Percentiles rank a stretch among this genome's conserved stretches.
phyloP scores from a whole-genome alignment of 2,797 vertebrate genomes.

The Poeciliopsis paucimaculata region DNA sequence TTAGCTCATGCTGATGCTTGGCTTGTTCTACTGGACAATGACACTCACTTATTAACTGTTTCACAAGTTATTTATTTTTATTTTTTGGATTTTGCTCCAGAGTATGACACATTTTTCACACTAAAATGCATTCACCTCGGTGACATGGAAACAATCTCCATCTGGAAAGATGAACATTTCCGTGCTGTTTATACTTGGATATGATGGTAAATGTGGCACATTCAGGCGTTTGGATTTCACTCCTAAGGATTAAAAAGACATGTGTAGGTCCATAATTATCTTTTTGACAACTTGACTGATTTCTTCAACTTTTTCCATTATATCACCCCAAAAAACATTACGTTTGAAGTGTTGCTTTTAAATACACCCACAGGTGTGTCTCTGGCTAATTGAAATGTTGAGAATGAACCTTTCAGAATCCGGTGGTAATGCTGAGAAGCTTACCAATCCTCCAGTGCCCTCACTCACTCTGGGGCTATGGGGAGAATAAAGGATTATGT shows the following conservation, averaged over 20 bases:
- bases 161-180: not conserved
- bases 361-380: not conserved
- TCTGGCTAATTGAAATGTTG: not conserved
- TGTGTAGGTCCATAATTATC: not conserved
- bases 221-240: not conserved
- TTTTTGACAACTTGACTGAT: not conserved
- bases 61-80: too few species aligned
- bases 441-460: not conserved
- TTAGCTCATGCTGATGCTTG: not conserved
- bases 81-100: not conserved
- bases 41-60: not conserved
- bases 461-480: conserved; percentile 3
- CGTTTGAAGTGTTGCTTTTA: not conserved
- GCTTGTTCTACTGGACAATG: not conserved
- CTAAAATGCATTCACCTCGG: not conserved
- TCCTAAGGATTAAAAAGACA: not conserved
- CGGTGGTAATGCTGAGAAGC: not conserved
- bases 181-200: not conserved
- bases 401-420: not conserved
- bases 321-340: not conserved
- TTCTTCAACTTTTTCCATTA: not conserved
- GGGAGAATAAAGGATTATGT: conserved; percentile 42
- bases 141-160: not conserved
- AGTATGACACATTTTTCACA: not conserved
- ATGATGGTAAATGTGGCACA: not conserved